These are phyloP conservation scores for Diarsia mendica DNA, from an alignment of 2,888 invertebrate species.

Conservation along the genomic window DNA sequence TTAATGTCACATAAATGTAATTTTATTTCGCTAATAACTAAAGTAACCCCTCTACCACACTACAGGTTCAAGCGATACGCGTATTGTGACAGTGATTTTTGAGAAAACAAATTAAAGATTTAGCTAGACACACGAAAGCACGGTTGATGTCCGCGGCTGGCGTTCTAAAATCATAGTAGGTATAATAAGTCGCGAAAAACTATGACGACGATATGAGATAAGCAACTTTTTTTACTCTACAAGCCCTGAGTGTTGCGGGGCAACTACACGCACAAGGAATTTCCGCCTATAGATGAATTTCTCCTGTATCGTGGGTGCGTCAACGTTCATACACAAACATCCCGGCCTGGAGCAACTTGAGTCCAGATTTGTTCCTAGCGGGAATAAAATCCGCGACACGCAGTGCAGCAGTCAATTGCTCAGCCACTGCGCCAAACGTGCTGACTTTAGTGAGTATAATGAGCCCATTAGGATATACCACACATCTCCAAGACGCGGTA, in stretches of 20 bases:
- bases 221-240: no score
- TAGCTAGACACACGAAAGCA: no score
- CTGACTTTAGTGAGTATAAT: background rate
- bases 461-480: background rate
- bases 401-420: background rate
- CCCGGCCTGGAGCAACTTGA: background rate
- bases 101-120: no score
- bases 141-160: no score
- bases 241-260: no score
- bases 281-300: background rate
- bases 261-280: no score
- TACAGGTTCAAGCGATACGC: background rate
- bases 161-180: no score
- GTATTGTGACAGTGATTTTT: background rate
- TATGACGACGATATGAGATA: no score
- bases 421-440: background rate
- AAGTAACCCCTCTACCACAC: background rate
- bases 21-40: constrained; percentile 58
- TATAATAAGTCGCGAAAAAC: no score
- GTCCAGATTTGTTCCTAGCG: background rate
- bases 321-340: background rate
- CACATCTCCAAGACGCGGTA: background rate
- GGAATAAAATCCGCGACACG: background rate
- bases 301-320: background rate
- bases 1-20: constrained; percentile 36